Conservation (phyloP, 2,113 vertebrate species). For the Bombycilla garrulus region DNA sequence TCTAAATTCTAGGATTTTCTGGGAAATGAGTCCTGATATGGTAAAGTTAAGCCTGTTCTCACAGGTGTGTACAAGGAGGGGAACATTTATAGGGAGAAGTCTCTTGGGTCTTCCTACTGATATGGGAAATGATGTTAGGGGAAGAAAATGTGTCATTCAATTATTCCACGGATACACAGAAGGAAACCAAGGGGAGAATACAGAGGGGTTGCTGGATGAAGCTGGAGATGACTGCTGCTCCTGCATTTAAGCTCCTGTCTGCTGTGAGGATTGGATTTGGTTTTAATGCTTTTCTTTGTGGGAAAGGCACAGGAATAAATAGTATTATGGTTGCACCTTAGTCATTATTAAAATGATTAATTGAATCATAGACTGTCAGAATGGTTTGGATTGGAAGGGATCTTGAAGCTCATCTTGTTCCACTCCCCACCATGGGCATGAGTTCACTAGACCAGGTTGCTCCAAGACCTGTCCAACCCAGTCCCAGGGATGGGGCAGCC, state of each 20-base stretch:
- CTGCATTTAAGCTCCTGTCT: background rate
- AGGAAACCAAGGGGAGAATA: background rate
- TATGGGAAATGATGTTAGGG: background rate
- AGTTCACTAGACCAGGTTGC: background rate
- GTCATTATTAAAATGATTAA: background rate
- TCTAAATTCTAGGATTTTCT: background rate
- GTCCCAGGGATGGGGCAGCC: background rate
- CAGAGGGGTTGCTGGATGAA: background rate
- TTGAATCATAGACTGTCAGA: background rate
- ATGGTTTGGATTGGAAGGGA: background rate
- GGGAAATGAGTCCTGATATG: background rate
- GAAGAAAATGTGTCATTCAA: accelerated
- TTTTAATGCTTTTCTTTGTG: background rate
- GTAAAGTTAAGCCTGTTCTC: background rate
- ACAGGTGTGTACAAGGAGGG: background rate
- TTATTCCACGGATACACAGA: background rate
- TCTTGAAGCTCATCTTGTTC: background rate
- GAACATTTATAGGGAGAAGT: background rate
- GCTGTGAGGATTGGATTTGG: background rate
- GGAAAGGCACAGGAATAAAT: background rate
- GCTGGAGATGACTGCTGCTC: background rate
- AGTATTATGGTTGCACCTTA: background rate
- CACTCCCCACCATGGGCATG: background rate
- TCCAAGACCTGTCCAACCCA: background rate
- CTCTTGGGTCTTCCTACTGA: background rate